These are phyloP conservation scores for Triplophysa yarkandensis DNA, from an alignment of 2,797 vertebrate species.

Conservation along the genomic window DNA sequence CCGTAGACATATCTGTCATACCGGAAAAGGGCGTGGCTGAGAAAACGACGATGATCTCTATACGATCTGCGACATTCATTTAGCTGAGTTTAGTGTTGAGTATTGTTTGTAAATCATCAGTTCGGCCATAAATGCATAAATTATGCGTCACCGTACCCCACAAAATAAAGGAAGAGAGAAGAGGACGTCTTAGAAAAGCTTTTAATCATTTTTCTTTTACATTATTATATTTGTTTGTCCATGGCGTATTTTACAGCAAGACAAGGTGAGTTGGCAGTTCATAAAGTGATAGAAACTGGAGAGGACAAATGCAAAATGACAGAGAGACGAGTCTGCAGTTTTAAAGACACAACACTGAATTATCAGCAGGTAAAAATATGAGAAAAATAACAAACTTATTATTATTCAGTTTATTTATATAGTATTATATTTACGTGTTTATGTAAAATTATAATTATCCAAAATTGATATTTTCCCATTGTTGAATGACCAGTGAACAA, in stretches of 20 bases:
- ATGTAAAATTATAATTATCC: too few species aligned
- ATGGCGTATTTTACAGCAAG: conserved; percentile 1
- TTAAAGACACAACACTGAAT: too few species aligned
- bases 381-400: too few species aligned
- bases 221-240: background rate
- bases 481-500: too few species aligned
- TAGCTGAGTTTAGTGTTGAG: background rate
- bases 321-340: background rate
- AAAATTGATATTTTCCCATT: too few species aligned
- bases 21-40: background rate
- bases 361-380: too few species aligned
- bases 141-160: conserved; percentile 8
- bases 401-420: too few species aligned
- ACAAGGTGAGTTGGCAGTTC: conserved; percentile 12
- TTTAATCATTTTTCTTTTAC: background rate
- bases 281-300: background rate
- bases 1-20: background rate
- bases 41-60: background rate
- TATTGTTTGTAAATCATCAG: background rate
- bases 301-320: conserved; percentile 5
- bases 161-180: background rate
- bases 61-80: background rate
- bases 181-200: background rate
- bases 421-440: too few species aligned
- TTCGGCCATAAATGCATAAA: background rate